These are phyloP conservation scores for Tamandua tetradactyla DNA, from an alignment of 2,797 vertebrate species.

Conservation along the genomic window DNA sequence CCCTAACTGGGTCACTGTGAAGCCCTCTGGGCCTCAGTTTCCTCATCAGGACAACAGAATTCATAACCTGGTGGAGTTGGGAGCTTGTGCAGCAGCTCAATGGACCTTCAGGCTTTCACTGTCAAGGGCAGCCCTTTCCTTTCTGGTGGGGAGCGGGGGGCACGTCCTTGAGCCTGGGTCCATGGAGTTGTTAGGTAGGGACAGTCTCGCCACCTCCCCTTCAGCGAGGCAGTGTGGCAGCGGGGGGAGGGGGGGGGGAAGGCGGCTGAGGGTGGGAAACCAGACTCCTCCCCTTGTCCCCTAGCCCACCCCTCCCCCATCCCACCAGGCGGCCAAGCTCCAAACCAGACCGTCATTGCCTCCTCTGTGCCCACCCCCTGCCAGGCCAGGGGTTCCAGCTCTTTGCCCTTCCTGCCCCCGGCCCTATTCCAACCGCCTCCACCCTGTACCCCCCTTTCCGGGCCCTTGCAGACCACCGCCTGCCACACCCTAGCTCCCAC, in stretches of 20 bases:
- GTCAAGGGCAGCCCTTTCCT: fast-evolving
- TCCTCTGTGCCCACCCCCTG: neutral
- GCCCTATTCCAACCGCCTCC: no score
- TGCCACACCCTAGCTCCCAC: neutral
- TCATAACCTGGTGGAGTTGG: fast-evolving
- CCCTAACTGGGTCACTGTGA: fast-evolving
- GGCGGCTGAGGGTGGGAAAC: neutral
- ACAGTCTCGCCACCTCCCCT: neutral
- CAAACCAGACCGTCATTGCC: neutral
- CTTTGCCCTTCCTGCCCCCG: neutral
- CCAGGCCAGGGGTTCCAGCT: neutral
- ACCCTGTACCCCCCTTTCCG: neutral
- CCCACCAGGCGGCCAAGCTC: neutral
- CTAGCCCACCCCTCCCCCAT: fast-evolving
- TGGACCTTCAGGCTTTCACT: fast-evolving
- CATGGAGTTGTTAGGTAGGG: neutral
- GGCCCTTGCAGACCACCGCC: neutral
- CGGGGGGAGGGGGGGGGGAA: fast-evolving
- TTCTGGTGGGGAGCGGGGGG: fast-evolving
- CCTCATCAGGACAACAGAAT: neutral
- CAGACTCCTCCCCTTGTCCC: no score
- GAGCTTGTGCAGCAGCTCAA: fast-evolving
- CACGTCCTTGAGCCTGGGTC: fast-evolving
- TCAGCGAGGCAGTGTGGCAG: neutral
- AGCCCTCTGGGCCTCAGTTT: neutral